These are phyloP conservation scores for Limnephilus lunatus DNA, from an alignment of 2,888 invertebrate genomes.

Conservation along the genomic window DNA sequence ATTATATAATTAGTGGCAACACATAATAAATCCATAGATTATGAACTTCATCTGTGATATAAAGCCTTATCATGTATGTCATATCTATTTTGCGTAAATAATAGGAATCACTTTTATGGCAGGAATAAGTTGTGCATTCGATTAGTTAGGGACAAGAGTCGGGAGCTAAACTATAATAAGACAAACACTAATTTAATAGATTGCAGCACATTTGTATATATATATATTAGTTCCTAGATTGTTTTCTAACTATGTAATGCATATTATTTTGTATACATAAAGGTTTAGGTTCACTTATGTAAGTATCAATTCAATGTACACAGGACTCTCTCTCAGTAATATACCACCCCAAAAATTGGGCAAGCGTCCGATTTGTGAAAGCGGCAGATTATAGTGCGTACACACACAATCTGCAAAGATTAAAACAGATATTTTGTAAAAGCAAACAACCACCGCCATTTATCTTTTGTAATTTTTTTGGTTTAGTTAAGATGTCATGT, in stretches of 20 bases:
- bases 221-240: neutral
- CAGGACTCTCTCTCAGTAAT: too few relatives aligned
- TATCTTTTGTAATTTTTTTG: too few relatives aligned
- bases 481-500: too few relatives aligned
- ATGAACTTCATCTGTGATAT: neutral
- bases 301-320: neutral
- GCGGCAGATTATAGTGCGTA: too few relatives aligned
- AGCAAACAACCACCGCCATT: too few relatives aligned
- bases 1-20: neutral
- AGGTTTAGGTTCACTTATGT: neutral
- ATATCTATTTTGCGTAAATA: constrained; percentile 32
- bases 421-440: too few relatives aligned
- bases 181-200: neutral
- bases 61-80: constrained; percentile 30
- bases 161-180: neutral
- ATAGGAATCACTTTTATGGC: constrained; percentile 48
- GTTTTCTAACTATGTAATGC: neutral
- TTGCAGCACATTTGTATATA: neutral
- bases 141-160: neutral
- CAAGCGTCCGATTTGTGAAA: too few relatives aligned
- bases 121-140: constrained; percentile 41
- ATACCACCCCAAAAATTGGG: too few relatives aligned
- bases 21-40: neutral
- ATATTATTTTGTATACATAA: neutral
- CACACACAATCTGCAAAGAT: too few relatives aligned